Evolutionary conservation across 2,113 vertebrate species (phyloP), one percentile per base, ranked within the genome.

Genomic region (Plotosus lineatus): DNA sequence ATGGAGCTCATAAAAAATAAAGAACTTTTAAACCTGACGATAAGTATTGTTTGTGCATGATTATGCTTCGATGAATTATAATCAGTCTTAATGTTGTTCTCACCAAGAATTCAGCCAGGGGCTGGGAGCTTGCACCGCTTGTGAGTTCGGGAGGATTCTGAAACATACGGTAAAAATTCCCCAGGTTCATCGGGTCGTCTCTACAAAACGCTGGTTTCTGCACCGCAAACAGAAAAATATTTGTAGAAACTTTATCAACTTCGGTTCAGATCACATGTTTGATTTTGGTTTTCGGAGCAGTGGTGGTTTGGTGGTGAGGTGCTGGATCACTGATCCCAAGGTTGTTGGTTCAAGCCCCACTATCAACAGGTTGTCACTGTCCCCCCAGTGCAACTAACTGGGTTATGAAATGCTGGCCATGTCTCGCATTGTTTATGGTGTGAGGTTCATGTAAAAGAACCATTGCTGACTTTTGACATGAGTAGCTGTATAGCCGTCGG

Each of bases 81-180:
- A 38, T 38, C 61, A 28, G 33, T 66, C 3, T 0, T n/a, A 63
- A 31, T 17, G 17, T 77, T 6, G 76, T 87, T 9, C 94, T 89
- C 93, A 99, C 98, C 95, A 99, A 92, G 90, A 99, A 97, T 46
- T 98, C 97, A 1, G 98, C 98, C 98, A 99, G 99, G 23, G 97
- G 99, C 88, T 99, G 97, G 0, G 96, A 94, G 84, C 96, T 98
- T 84, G 97, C 95, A 83, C 98, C 95, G 88, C 97, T 98, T 90
- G 96, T 95, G 78, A 99, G 94, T 83, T 98, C 97, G 53, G 98
- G 98, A 3, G 98, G 97, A 83, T 99, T 99, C 91, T 99, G 98
- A 89, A 99, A 99, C 90, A 98, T 97, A 74, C 96, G 92, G 89
- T 99, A 99, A 90, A 99, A 99, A 0, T 97, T 98, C 31, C 98